Evolutionary conservation across 2,797 vertebrate species (phyloP).

Genomic region (Periparus ater): DNA sequence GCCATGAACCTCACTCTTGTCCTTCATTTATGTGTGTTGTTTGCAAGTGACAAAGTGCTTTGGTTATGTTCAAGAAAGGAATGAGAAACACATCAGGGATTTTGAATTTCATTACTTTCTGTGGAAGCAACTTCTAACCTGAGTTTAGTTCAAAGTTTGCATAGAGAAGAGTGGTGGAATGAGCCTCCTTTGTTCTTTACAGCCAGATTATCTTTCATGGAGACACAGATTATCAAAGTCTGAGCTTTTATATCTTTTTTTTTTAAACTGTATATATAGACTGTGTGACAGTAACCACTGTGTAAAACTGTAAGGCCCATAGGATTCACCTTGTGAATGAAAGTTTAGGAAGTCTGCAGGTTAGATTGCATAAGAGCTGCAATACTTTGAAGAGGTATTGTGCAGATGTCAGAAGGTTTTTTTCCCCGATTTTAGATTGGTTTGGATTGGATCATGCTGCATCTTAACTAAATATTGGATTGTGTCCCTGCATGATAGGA

Average conservation of each 20-base stretch:
- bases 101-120: not conserved
- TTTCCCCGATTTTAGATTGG: not conserved
- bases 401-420: not conserved
- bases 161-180: not conserved
- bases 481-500: not conserved
- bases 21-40: not conserved
- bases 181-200: not conserved
- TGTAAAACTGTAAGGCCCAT: fast-evolving
- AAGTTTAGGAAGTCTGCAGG: not conserved
- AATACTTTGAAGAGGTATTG: not conserved
- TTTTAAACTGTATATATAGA: not conserved
- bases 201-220: not conserved
- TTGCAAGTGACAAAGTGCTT: not conserved
- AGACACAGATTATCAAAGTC: not conserved
- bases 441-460: not conserved
- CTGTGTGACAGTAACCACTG: not conserved
- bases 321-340: not conserved
- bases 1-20: not conserved
- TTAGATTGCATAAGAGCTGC: not conserved
- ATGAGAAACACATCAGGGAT: not conserved
- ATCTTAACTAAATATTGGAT: not conserved
- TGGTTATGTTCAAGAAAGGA: not conserved
- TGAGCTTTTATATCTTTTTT: not conserved
- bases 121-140: not conserved
- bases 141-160: not conserved